phyloP scores from a whole-genome alignment of 2,797 vertebrate genomes.

The Microtus californicus region DNA sequence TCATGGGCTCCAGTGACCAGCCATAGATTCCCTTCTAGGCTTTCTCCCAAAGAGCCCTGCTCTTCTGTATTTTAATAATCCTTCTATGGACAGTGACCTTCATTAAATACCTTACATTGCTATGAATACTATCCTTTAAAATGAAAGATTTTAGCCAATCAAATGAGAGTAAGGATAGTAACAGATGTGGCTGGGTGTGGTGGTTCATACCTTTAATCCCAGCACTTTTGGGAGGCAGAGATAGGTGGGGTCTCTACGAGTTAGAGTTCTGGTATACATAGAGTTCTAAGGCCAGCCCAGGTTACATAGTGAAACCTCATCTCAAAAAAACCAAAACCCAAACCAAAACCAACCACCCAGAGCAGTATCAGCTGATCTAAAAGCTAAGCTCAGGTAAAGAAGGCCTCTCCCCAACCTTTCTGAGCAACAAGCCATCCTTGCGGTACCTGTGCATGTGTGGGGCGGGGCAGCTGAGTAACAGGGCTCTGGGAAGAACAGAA shows the following conservation, averaged over 20 bases:
- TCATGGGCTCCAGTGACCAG: neutral
- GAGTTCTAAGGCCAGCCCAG: neutral
- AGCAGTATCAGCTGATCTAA: slow-evolving; percentile 1
- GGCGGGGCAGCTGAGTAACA: slow-evolving; percentile 91
- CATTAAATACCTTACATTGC: neutral
- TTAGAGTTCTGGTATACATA: neutral
- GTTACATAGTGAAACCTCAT: neutral
- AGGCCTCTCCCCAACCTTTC: neutral
- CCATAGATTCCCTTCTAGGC: neutral
- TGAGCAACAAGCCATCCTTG: neutral
- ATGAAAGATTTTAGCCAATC: slow-evolving; percentile 28
- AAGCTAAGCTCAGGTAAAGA: neutral
- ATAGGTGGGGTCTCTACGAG: neutral
- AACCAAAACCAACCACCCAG: too few relatives aligned
- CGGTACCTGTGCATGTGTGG: slow-evolving; percentile 94
- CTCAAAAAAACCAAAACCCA: neutral
- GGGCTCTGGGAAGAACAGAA: slow-evolving; percentile 87
- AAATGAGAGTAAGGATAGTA: slow-evolving; percentile 20
- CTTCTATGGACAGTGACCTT: neutral
- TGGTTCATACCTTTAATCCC: neutral
- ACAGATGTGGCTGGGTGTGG: neutral
- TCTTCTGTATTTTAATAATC: neutral
- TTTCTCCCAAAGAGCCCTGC: neutral
- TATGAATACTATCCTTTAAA: neutral
- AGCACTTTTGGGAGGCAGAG: neutral